Base-by-base conservation (phyloP, 2,797 vertebrate species). In the Peromyscus nudipes region DNA sequence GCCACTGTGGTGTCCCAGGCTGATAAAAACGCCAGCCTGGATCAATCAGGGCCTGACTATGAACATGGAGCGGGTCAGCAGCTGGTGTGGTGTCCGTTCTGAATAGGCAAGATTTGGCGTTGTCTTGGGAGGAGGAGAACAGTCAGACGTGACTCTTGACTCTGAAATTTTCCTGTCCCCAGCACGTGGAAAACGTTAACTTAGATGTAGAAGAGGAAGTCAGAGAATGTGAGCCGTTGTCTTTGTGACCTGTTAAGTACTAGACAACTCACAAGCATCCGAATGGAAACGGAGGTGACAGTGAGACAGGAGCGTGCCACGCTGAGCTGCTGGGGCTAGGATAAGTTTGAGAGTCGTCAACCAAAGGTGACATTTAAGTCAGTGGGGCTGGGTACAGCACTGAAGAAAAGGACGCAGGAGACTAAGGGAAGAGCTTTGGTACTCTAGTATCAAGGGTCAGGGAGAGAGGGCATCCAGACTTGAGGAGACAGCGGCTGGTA, bases 1-100 rank as follows among this genome's bases (percentile, higher is more conserved):
- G 40, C 25, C 79, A 11, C 49, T 21, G 12, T 11, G 29, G 23
- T 46, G 12, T 52, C 34, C 60, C 25, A 10, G 8, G 27, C 40
- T 16, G n/a, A 31, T 6, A 40, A n/a, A 19, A 1, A 4, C 6
- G n/a, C 40, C 1, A 1, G 8, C 27, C 49, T n/a, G 23, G 10
- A 14, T 57, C 60, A 57, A 4, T 37, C n/a, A 46, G 29, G 34
- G 57, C 31, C 23, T 65, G 52, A 1, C 7, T 1, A 1, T 2
- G 21, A 73, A 34, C 6, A 3, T 0, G 8, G n/a, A 57, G 31
- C 7, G 6, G 2, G 13, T 43, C 34, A 27, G 37, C 10, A 34
- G 62, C 80, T 73, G 69, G 49, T 71, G 3, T 64, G 1, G 31
- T 40, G 34, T 90, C 57, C 87, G 23, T 96, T 60, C 84, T 27